Conservation (phyloP, 2,113 vertebrate species). For the Notarius lentiginosus region DNA sequence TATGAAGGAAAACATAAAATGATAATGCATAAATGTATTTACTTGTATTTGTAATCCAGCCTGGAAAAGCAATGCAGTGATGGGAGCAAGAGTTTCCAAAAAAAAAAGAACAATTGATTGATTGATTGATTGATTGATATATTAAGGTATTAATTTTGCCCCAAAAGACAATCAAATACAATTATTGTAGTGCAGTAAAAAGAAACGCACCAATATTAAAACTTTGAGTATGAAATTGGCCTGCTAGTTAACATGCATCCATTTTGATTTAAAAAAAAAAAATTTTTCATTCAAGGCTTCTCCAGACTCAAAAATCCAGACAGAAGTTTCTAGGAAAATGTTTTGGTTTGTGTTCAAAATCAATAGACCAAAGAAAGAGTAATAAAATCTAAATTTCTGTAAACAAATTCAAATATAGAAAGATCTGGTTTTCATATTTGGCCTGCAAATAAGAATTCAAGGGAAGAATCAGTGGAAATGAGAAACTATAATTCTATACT, state of each 20-base stretch:
- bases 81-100: neutral
- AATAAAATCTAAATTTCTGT: conserved; percentile 37
- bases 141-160: conserved; percentile 21
- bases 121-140: neutral
- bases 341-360: conserved; percentile 39
- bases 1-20: neutral
- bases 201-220: conserved; percentile 25
- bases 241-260: conserved; percentile 13
- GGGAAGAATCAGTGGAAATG: neutral
- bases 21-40: neutral
- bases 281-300: neutral
- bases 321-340: neutral
- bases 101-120: neutral
- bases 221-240: neutral
- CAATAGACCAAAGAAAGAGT: conserved; percentile 72
- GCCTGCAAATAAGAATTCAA: neutral
- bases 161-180: conserved; percentile 65
- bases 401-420: neutral
- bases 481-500: neutral
- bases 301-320: neutral
- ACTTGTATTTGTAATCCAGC: conserved; percentile 9
- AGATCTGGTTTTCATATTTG: neutral
- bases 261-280: neutral
- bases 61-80: conserved; percentile 4
- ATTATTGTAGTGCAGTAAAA: conserved; percentile 23